Base-by-base conservation (phyloP, 2,113 vertebrate genomes). In the Albula glossodonta region DNA sequence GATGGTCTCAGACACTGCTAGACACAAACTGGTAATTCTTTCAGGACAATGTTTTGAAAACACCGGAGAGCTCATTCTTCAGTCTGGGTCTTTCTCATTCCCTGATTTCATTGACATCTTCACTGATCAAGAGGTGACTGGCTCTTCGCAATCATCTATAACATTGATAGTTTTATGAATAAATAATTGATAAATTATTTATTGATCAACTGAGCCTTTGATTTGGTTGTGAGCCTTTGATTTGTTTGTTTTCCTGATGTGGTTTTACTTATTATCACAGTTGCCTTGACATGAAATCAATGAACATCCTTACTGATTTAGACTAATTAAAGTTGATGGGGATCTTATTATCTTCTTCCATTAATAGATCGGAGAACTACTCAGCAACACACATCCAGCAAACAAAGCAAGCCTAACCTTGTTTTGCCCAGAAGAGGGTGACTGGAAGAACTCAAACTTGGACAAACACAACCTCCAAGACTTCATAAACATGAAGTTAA, bases 21-120 rank as follows among this genome's bases (percentile, higher is more conserved):
- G 97, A 80, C 97, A 99, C 94, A 99, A 99, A 86, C 97, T 99
- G 66, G 94, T 99, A 49, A 96, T 99, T 80, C 93, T 99, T 50
- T 97, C 97, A 0, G 98, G 98, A 1, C 98, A 99, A 85, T 97
- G 97, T 93, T 97, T 97, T 90, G 97, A 99, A 94, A 98, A 97
- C 74, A 98, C 96, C 0, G 98, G 98, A 17, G 98, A 98, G 85
- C 96, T 99, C 82, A 98, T 99, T 91, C 97, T 99, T 86, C 98
- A 99, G 70, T 97, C 97, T 17, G 98, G 98, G 79, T 94, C 97
- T 12, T 99, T 99, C 93, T 99, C 98, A 84, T 98, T 99, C 94
- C 96, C 96, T 87, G 98, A 96, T 85, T 99, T 99, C 92, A 99
- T 99, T 86, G 98, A 99, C 92, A 99, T 99, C 91, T 99, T 99